Evolutionary conservation across 2,888 invertebrate genomes (phyloP).

Genomic region (Zhengitettix transpicula): DNA sequence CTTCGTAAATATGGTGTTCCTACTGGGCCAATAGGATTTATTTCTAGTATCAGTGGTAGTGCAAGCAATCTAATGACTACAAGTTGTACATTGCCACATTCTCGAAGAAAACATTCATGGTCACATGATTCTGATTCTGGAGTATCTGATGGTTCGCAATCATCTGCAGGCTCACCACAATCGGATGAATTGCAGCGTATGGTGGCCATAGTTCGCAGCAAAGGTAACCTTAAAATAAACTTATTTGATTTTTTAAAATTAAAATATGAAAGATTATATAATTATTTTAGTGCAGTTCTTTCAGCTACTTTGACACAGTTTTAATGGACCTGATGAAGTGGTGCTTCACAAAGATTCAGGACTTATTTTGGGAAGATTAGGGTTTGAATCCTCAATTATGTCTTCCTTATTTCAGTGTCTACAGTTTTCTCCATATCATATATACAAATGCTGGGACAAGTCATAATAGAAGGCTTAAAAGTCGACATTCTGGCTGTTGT

Average conservation of each 20-base stretch:
- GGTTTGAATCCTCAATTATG: not conserved
- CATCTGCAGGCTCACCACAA: constrained; percentile 24
- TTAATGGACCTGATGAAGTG: too few relatives aligned
- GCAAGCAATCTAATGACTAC: constrained; percentile 41
- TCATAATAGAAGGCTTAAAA: too few relatives aligned
- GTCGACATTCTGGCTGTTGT: too few relatives aligned
- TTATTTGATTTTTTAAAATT: constrained; percentile 1
- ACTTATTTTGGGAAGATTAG: not conserved
- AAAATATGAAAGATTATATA: too few relatives aligned
- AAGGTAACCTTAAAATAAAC: constrained; percentile 38
- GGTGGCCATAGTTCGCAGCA: constrained; percentile 70
- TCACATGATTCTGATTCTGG: constrained; percentile 28
- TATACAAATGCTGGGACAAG: not conserved
- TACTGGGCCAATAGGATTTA: not conserved
- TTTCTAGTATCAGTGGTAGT: not conserved
- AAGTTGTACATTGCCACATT: constrained; percentile 47
- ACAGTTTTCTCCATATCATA: not conserved
- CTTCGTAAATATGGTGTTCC: constrained; percentile 42
- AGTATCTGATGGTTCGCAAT: constrained; percentile 19
- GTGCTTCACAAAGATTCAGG: too few relatives aligned
- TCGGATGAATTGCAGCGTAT: constrained; percentile 72
- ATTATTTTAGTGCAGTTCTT: too few relatives aligned
- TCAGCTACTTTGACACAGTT: too few relatives aligned
- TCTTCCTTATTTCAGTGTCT: not conserved
- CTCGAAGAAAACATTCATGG: constrained; percentile 58